Conservation (phyloP, 1,140 invertebrate genomes). For the Nautilus pompilius region DNA sequence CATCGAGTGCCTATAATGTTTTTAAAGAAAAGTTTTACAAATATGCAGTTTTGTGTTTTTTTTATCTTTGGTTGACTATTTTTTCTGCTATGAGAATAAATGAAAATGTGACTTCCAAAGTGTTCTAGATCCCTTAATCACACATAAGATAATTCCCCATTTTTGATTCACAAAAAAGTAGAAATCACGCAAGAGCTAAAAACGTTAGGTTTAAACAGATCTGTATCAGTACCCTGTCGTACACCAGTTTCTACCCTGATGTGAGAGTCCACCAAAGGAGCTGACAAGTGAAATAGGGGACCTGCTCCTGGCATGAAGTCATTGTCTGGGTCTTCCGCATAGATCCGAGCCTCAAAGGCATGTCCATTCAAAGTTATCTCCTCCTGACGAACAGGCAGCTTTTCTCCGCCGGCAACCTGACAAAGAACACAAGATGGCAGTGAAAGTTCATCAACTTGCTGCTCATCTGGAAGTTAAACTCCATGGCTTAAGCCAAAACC, state of each 20-base stretch:
- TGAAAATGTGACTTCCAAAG: no score
- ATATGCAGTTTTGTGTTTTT: no score
- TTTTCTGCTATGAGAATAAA: no score
- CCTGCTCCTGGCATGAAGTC: slow-evolving; percentile 81
- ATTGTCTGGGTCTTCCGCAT: slow-evolving; percentile 84
- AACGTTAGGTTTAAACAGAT: no score
- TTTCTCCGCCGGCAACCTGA: slow-evolving; percentile 78
- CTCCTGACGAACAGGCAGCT: slow-evolving; percentile 78
- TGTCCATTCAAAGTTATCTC: slow-evolving; percentile 71
- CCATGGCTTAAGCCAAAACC: no score
- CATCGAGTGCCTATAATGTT: no score
- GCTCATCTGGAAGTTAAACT: no score
- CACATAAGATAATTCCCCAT: background rate
- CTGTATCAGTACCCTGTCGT: slow-evolving; percentile 54
- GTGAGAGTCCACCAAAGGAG: slow-evolving; percentile 32
- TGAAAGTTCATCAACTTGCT: background rate
- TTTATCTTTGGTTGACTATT: no score
- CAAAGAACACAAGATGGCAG: background rate
- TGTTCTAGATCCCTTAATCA: no score
- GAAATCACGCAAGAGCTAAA: background rate
- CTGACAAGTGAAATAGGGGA: slow-evolving; percentile 67
- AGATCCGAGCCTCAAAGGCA: slow-evolving; percentile 91
- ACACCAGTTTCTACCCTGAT: slow-evolving; percentile 56
- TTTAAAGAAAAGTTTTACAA: no score
- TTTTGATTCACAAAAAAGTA: background rate